These are phyloP conservation scores for Leptogaster cylindrica DNA, from an alignment of 2,888 invertebrate genomes.

Conservation along the genomic window DNA sequence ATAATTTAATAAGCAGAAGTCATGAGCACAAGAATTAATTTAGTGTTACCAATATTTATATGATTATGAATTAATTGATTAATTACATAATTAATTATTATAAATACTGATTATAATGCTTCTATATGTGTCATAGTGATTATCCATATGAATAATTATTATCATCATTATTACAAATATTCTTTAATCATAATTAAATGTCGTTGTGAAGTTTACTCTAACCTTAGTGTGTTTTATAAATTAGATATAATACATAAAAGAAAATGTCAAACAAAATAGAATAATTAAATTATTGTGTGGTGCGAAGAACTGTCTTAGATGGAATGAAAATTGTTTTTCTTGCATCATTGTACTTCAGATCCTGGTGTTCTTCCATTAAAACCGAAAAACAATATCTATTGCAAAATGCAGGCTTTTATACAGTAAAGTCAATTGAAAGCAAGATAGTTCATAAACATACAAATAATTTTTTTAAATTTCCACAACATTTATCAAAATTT, in stretches of 20 bases:
- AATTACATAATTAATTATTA: not conserved
- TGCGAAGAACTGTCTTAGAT: slow-evolving; percentile 1
- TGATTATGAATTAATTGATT: slow-evolving; percentile 21
- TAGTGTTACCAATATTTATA: slow-evolving; percentile 34
- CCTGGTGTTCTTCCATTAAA: slow-evolving; percentile 1
- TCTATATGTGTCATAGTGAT: slow-evolving; percentile 36
- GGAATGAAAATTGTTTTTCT: not conserved
- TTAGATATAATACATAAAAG: not conserved
- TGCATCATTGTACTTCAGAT: not conserved
- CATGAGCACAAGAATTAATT: slow-evolving; percentile 33
- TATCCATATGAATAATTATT: slow-evolving; percentile 18
- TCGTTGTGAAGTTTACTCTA: slow-evolving; percentile 36
- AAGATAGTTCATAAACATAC: not conserved
- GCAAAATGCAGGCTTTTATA: not conserved
- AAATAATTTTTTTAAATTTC: not conserved
- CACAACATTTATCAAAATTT: not conserved
- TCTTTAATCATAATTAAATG: slow-evolving; percentile 27
- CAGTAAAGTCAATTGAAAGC: not conserved
- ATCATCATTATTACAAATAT: slow-evolving; percentile 14
- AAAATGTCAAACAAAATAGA: not conserved
- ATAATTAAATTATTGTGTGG: slow-evolving; percentile 24
- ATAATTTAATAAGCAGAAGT: slow-evolving; percentile 12
- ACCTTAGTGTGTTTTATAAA: slow-evolving; percentile 28
- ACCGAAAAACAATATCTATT: not conserved
- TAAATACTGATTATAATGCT: slow-evolving; percentile 3